Percentiles rank a stretch among this genome's conserved stretches.
Conservation (phyloP, 2,888 invertebrate genomes). For the Sepiola atlantica region DNA sequence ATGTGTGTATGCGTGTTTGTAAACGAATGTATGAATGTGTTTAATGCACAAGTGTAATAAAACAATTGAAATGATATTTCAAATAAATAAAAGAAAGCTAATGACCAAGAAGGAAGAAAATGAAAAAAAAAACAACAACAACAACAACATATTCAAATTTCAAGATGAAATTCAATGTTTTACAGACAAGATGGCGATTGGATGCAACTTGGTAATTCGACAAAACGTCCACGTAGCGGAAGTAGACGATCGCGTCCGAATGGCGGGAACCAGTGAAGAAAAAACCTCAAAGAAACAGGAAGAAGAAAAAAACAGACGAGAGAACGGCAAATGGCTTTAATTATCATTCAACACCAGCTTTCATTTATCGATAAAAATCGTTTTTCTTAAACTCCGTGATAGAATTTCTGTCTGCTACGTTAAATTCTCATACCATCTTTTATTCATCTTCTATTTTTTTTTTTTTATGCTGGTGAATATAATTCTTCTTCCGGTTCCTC, state of each 20-base stretch:
- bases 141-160: background rate
- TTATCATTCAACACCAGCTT: slow-evolving; percentile 18
- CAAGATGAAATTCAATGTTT: background rate
- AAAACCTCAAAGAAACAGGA: background rate
- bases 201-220: background rate
- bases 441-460: background rate
- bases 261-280: background rate
- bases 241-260: slow-evolving; percentile 6
- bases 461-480: background rate
- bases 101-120: background rate
- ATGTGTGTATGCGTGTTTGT: no score
- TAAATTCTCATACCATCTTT: background rate
- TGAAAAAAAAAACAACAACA: background rate
- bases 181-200: background rate
- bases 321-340: background rate
- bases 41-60: background rate
- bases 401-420: background rate
- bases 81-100: background rate
- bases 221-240: background rate
- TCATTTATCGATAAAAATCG: slow-evolving; percentile 5
- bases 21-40: no score
- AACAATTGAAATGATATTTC: background rate
- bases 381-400: background rate
- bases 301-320: background rate
- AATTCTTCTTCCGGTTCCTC: background rate